Conservation (phyloP, 2,888 invertebrate species). For the Cataglyphis albicans region DNA sequence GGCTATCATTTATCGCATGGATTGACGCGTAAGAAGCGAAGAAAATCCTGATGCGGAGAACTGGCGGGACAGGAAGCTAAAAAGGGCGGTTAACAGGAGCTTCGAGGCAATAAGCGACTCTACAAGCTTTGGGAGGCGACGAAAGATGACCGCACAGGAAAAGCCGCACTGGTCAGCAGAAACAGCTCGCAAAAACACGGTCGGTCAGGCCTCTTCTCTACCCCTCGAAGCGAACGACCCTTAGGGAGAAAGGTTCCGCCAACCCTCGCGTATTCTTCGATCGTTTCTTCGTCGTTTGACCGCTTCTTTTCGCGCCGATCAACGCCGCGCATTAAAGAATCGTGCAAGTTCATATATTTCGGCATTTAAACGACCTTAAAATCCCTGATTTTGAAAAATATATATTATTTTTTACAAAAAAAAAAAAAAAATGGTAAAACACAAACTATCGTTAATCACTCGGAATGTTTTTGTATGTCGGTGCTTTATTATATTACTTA, state of each 20-base stretch:
- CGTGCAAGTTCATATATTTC: slow-evolving; percentile 20
- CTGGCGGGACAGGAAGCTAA: slow-evolving; percentile 74
- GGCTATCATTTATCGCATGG: slow-evolving; percentile 37
- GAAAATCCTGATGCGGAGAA: slow-evolving; percentile 61
- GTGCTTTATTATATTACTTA: background rate
- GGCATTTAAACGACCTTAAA: background rate
- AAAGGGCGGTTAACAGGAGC: slow-evolving; percentile 82
- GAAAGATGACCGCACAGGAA: slow-evolving; percentile 82
- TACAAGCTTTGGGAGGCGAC: slow-evolving; percentile 84
- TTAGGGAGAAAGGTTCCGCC: slow-evolving; percentile 65
- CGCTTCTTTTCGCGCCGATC: slow-evolving; percentile 70
- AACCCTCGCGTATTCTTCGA: slow-evolving; percentile 59
- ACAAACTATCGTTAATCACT: background rate
- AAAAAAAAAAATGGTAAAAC: background rate
- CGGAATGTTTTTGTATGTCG: background rate
- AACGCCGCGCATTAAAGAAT: slow-evolving; percentile 70
- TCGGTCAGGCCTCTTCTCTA: slow-evolving; percentile 70
- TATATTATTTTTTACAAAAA: background rate
- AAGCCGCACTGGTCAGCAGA: slow-evolving; percentile 84
- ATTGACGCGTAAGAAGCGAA: slow-evolving; percentile 59
- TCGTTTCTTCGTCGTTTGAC: slow-evolving; percentile 69
- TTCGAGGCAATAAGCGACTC: slow-evolving; percentile 83
- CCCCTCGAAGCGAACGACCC: slow-evolving; percentile 66
- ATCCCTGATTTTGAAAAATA: background rate
- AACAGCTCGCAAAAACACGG: slow-evolving; percentile 81